phyloP scores from a whole-genome alignment of 1,140 invertebrate genomes.

The Scylla paramamosain region DNA sequence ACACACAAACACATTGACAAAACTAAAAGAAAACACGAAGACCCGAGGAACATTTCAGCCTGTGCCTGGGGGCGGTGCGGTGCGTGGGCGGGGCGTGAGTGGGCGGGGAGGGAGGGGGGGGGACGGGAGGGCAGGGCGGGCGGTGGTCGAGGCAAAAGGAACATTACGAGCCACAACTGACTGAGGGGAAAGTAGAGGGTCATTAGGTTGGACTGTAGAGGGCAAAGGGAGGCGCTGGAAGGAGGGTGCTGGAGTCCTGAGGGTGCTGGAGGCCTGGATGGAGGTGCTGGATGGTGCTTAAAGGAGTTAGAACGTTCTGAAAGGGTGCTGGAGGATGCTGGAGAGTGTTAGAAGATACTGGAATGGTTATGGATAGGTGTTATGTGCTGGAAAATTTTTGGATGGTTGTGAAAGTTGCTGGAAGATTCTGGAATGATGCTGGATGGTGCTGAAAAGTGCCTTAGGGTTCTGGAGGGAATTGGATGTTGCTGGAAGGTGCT shows the following conservation, averaged over 20 bases:
- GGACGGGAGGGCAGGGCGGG: too few relatives aligned
- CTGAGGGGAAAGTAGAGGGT: background rate
- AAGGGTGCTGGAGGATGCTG: too few relatives aligned
- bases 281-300: background rate
- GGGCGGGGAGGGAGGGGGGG: too few relatives aligned
- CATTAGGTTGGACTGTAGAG: background rate
- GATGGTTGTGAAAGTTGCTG: background rate
- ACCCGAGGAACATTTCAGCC: too few relatives aligned
- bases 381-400: background rate
- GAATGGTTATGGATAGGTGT: too few relatives aligned
- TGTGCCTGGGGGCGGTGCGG: too few relatives aligned
- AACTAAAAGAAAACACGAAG: too few relatives aligned
- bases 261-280: background rate
- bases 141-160: background rate
- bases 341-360: too few relatives aligned
- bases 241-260: background rate
- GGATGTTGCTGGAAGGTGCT: background rate
- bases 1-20: too few relatives aligned
- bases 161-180: background rate
- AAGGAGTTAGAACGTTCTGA: background rate
- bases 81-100: too few relatives aligned
- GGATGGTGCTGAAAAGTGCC: background rate
- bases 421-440: background rate
- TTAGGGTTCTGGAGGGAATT: background rate
- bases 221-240: background rate